phyloP scores from a whole-genome alignment of 1,140 invertebrate species.

The Metopolophium dirhodum region DNA sequence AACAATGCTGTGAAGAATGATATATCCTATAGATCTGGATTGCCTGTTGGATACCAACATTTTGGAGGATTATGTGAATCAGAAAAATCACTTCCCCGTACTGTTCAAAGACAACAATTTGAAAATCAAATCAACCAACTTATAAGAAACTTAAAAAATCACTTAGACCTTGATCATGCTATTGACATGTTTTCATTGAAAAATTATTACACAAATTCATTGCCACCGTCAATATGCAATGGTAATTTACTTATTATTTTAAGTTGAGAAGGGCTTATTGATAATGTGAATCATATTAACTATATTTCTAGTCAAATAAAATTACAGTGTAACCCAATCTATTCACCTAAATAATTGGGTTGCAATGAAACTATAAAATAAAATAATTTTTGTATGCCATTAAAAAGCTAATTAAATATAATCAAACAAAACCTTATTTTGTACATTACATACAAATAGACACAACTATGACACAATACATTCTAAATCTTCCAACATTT shows the following conservation, averaged over 20 bases:
- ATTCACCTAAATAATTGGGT: too few relatives aligned
- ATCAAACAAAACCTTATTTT: not conserved
- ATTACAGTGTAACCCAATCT: not conserved
- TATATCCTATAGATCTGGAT: constrained; percentile 76
- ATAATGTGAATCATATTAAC: not conserved
- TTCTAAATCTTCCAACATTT: too few relatives aligned
- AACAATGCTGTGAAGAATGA: constrained; percentile 75
- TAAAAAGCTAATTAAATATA: not conserved
- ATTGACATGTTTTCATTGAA: constrained; percentile 78
- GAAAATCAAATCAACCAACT: constrained; percentile 72
- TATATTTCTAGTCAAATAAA: not conserved
- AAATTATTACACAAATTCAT: constrained; percentile 84
- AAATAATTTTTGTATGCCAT: too few relatives aligned
- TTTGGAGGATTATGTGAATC: constrained; percentile 35
- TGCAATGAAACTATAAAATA: too few relatives aligned
- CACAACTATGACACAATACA: too few relatives aligned
- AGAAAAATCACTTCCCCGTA: not conserved
- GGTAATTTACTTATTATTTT: constrained; percentile 61
- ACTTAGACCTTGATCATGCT: constrained; percentile 79
- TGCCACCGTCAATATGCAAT: constrained; percentile 79
- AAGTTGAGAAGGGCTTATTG: not conserved
- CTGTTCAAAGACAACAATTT: constrained; percentile 61
- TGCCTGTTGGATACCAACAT: constrained; percentile 78
- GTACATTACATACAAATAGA: not conserved
- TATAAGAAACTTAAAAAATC: constrained; percentile 69